Conservation (phyloP, 2,888 invertebrate species). For the Microctonus brassicae region DNA sequence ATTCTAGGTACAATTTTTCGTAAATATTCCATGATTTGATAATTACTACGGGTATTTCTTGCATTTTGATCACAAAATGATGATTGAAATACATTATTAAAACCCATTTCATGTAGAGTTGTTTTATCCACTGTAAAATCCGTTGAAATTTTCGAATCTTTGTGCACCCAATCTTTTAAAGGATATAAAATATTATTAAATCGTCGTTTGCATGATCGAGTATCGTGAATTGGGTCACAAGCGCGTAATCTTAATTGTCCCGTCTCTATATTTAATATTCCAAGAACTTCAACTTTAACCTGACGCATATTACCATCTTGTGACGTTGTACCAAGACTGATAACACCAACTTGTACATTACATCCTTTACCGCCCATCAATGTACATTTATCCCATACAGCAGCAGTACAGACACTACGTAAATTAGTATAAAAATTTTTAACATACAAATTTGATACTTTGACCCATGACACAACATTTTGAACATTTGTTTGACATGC, state of each 20-base stretch:
- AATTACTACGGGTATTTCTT: constrained; percentile 75
- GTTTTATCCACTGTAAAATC: constrained; percentile 88
- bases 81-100: constrained; percentile 79
- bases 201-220: constrained; percentile 83
- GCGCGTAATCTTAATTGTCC: constrained; percentile 80
- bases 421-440: constrained; percentile 79
- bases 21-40: constrained; percentile 89
- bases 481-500: constrained; percentile 90
- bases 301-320: constrained; percentile 75
- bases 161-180: constrained; percentile 83
- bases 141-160: constrained; percentile 82
- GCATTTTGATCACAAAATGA: constrained; percentile 71
- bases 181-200: constrained; percentile 88
- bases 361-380: constrained; percentile 77
- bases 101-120: constrained; percentile 84
- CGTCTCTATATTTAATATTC: constrained; percentile 82
- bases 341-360: constrained; percentile 78
- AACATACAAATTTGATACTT: constrained; percentile 80
- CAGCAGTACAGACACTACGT: constrained; percentile 84
- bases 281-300: constrained; percentile 88
- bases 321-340: constrained; percentile 88
- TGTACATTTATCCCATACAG: constrained; percentile 82
- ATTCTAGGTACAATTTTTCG: constrained; percentile 88
- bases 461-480: constrained; percentile 91
- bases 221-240: constrained; percentile 85